Evolutionary conservation across 2,113 vertebrate species (phyloP).

Genomic region (Brachyistius frenatus): DNA sequence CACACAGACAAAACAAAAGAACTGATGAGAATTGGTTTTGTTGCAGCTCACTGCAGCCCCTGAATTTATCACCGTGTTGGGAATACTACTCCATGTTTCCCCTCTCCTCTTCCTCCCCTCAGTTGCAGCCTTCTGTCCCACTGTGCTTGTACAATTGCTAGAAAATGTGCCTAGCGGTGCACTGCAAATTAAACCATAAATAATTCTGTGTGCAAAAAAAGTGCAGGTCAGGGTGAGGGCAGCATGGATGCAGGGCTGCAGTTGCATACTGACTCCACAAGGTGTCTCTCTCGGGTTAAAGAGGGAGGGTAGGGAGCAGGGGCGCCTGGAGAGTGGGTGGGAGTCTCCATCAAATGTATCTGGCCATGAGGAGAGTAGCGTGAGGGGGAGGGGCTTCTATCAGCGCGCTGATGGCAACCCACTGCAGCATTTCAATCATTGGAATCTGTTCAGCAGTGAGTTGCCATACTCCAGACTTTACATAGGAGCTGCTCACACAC

Average conservation of each 20-base stretch:
- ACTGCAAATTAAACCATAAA: slow-evolving; percentile 57
- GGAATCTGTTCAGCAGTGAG: slow-evolving; percentile 9
- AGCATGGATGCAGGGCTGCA: slow-evolving; percentile 10
- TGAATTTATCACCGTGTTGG: slow-evolving; percentile 29
- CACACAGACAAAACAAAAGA: slow-evolving; percentile 5
- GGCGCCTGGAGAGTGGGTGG: slow-evolving; percentile 35
- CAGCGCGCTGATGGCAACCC: slow-evolving; percentile 59
- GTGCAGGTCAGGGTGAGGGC: slow-evolving; percentile 64
- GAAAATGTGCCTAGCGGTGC: background rate
- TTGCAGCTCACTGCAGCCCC: background rate
- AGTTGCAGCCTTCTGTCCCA: slow-evolving; percentile 4
- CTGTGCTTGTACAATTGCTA: slow-evolving; percentile 35
- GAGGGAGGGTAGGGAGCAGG: background rate
- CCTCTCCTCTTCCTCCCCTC: background rate
- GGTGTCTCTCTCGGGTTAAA: slow-evolving; percentile 49
- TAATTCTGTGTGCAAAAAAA: slow-evolving; percentile 40
- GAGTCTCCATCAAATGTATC: slow-evolving; percentile 50
- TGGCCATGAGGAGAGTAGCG: slow-evolving; percentile 45
- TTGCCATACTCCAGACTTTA: background rate
- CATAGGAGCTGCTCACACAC: background rate
- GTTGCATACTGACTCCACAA: slow-evolving; percentile 18
- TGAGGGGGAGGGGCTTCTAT: slow-evolving; percentile 50
- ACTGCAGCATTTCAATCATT: slow-evolving; percentile 55
- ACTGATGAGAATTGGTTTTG: slow-evolving; percentile 20
- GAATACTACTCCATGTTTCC: background rate